A percentile compares a stretch with the other conserved stretches of the same genome.
phyloP scores from a whole-genome alignment of 2,888 invertebrate species.

The Tyria jacobaeae region DNA sequence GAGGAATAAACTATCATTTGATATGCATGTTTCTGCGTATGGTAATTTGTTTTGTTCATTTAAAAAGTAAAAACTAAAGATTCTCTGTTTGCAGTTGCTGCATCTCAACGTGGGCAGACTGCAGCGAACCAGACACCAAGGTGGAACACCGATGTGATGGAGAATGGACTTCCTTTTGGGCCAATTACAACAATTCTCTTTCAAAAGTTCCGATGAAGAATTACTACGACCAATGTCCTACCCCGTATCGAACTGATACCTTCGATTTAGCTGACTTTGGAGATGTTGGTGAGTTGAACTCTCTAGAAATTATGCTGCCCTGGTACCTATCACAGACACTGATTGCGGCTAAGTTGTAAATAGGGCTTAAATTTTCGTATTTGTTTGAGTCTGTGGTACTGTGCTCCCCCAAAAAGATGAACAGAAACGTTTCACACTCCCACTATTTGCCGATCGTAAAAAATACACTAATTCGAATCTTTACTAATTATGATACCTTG shows the following conservation, averaged over 20 bases:
- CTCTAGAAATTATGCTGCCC: not conserved
- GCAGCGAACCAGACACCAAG: constrained; percentile 56
- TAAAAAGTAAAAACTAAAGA: too few species aligned
- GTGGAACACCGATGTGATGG: constrained; percentile 55
- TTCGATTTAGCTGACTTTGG: constrained; percentile 72
- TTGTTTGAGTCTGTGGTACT: too few species aligned
- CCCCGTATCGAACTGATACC: constrained; percentile 74
- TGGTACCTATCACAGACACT: not conserved
- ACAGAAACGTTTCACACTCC: too few species aligned
- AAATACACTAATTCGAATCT: too few species aligned
- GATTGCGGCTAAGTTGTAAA: too few species aligned
- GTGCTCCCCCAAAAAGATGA: too few species aligned
- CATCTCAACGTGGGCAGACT: constrained; percentile 70
- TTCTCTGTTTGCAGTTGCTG: constrained; percentile 57
- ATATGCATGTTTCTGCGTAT: too few species aligned
- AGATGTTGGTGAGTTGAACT: constrained; percentile 32
- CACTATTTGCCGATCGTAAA: too few species aligned
- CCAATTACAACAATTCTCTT: constrained; percentile 74
- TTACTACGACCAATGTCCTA: constrained; percentile 80
- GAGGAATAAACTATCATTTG: too few species aligned
- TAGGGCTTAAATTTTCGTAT: too few species aligned
- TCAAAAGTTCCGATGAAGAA: constrained; percentile 63
- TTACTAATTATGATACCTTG: not conserved
- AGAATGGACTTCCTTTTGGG: constrained; percentile 81
- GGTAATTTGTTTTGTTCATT: too few species aligned